Evolutionary conservation across 2,888 invertebrate genomes (phyloP).

Genomic region (Plusia festucae): DNA sequence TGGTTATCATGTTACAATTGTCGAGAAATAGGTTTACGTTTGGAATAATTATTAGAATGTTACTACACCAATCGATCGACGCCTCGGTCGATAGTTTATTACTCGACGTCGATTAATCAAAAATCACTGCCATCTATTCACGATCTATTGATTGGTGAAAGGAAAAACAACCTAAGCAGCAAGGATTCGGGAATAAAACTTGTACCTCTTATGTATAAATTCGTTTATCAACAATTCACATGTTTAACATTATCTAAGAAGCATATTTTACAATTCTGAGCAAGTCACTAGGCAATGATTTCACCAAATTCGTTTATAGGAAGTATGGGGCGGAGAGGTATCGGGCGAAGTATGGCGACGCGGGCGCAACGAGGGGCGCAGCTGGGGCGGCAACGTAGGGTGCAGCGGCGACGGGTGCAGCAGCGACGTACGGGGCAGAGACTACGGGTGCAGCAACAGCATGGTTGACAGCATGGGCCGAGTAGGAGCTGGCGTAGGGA

Average conservation of each 20-base stretch:
- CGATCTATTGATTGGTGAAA: no score
- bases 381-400: constrained; percentile 59
- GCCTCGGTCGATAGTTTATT: no score
- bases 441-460: constrained; percentile 92
- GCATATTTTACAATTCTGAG: constrained; percentile 70
- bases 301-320: constrained; percentile 84
- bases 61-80: no score
- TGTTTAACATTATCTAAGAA: constrained; percentile 60
- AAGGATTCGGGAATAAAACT: constrained; percentile 14
- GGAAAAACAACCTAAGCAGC: no score
- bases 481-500: constrained; percentile 93
- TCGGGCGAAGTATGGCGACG: constrained; percentile 65
- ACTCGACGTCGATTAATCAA: no score
- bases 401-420: constrained; percentile 51
- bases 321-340: constrained; percentile 78
- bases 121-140: no score
- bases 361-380: constrained; percentile 61
- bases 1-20: no score
- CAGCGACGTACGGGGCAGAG: constrained; percentile 58
- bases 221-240: constrained; percentile 55
- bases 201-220: constrained; percentile 26
- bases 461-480: constrained; percentile 93
- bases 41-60: no score
- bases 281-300: constrained; percentile 86
- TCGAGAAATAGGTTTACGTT: no score